Percentiles rank a stretch among this genome's conserved stretches.
Evolutionary conservation across 2,113 vertebrate genomes (phyloP).

Genomic region (Rhodinocichla rosea): DNA sequence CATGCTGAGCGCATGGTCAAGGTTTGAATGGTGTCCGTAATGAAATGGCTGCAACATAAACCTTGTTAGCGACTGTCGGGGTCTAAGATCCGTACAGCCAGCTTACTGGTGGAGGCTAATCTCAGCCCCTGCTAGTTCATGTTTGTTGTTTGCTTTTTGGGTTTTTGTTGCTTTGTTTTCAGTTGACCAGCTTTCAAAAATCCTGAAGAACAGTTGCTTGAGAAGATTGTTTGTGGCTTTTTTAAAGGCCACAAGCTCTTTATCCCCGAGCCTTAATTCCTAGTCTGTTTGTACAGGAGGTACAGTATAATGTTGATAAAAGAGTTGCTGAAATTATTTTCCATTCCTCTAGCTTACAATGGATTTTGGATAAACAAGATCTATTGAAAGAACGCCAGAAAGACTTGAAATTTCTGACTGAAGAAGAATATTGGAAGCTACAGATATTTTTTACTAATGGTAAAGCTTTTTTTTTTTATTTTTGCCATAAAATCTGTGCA

Average conservation of each 20-base stretch:
- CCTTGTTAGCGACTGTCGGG: rapidly evolving
- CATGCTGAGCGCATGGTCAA: rapidly evolving
- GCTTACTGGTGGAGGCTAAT: rapidly evolving
- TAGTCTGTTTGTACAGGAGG: not conserved
- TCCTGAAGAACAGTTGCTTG: not conserved
- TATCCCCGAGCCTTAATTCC: rapidly evolving
- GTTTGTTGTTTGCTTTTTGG: not conserved
- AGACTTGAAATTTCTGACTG: conserved; percentile 94
- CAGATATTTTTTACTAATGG: conserved; percentile 99
- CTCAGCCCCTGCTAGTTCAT: not conserved
- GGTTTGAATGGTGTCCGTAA: not conserved
- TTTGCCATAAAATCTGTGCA: not conserved
- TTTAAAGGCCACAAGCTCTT: not conserved
- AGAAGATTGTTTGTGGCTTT: not conserved
- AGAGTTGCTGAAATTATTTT: conserved; percentile 26
- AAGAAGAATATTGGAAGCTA: conserved; percentile 99
- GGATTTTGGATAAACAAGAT: conserved; percentile 99
- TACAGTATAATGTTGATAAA: not conserved
- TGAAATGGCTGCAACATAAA: not conserved
- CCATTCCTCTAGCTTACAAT: conserved; percentile 85
- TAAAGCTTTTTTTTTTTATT: conserved; percentile 66
- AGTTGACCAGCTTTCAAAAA: not conserved
- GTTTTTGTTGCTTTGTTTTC: not conserved
- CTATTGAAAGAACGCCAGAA: conserved; percentile 97
- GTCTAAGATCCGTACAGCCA: rapidly evolving